A percentile compares a stretch with the other conserved stretches of the same genome.
Conservation (phyloP, 35 echinoderm and acorn worm species). For the Anneissia japonica region DNA sequence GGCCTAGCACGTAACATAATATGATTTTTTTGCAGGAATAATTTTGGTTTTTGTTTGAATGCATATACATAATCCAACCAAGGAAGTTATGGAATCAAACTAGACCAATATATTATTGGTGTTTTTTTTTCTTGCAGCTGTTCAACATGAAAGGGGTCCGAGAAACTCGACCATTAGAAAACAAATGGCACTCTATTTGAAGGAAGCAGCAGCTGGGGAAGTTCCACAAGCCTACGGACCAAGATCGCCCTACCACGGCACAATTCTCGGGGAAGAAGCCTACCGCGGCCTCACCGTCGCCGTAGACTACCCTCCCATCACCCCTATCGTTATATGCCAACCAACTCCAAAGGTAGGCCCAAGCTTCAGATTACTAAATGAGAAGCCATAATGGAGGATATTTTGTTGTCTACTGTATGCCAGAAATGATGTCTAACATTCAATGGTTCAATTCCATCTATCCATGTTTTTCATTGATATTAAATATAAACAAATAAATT, state of each 20-base stretch:
- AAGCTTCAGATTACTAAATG: background rate
- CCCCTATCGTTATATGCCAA: constrained; percentile 22
- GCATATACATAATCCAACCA: too few species aligned
- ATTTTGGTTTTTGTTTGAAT: too few species aligned
- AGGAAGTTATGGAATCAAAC: too few species aligned
- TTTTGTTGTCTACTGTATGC: constrained; percentile 29
- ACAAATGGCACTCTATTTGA: constrained; percentile 97
- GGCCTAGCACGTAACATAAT: too few species aligned
- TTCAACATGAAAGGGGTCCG: constrained; percentile 96
- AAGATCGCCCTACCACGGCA: constrained; percentile 38
- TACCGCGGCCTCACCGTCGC: constrained; percentile 34
- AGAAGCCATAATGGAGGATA: background rate
- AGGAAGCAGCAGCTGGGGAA: constrained; percentile 58
- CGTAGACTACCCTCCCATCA: constrained; percentile 6
- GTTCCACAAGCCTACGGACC: constrained; percentile 38
- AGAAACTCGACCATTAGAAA: constrained; percentile 94
- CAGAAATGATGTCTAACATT: too few species aligned
- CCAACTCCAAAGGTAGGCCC: constrained; percentile 46
- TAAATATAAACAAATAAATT: too few species aligned
- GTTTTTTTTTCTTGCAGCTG: constrained; percentile 54
- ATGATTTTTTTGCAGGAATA: too few species aligned
- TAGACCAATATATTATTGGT: too few species aligned
- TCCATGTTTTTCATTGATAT: too few species aligned
- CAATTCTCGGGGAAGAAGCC: constrained; percentile 28
- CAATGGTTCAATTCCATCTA: too few species aligned